These are phyloP conservation scores for Pseudopleuronectes americanus DNA, from an alignment of 2,797 vertebrate genomes.

Conservation along the genomic window DNA sequence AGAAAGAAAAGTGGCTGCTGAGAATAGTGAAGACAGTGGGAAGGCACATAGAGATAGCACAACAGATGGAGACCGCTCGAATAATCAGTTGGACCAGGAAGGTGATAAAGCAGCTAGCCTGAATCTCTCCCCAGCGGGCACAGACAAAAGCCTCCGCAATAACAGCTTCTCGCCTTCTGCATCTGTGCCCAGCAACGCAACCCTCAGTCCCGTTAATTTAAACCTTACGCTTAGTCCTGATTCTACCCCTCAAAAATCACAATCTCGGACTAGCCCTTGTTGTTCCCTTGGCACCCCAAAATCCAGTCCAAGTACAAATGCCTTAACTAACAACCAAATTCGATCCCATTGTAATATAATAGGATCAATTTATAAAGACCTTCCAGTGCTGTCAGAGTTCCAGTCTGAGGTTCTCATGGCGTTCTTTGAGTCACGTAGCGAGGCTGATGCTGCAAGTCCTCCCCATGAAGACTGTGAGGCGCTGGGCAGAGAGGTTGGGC, in stretches of 20 bases:
- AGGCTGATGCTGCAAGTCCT: constrained; percentile 82
- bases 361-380: constrained; percentile 58
- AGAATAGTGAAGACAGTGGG: constrained; percentile 53
- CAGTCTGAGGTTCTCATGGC: constrained; percentile 86
- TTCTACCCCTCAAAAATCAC: constrained; percentile 79
- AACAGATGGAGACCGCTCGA: constrained; percentile 63
- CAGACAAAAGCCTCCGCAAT: constrained; percentile 71
- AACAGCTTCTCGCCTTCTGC: constrained; percentile 75
- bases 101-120: constrained; percentile 71
- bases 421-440: constrained; percentile 85
- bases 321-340: constrained; percentile 76
- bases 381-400: constrained; percentile 82
- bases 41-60: constrained; percentile 64
- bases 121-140: constrained; percentile 66
- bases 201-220: constrained; percentile 76
- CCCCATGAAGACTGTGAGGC: constrained; percentile 86
- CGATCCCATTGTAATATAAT: constrained; percentile 49
- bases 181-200: constrained; percentile 77
- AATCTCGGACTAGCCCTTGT: constrained; percentile 69
- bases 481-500: constrained; percentile 83
- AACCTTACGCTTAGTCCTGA: constrained; percentile 79
- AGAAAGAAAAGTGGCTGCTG: constrained; percentile 66
- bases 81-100: constrained; percentile 69
- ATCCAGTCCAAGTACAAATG: constrained; percentile 70
- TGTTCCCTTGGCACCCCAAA: constrained; percentile 70